Evolutionary conservation across 2,888 invertebrate species (phyloP).

Genomic region (Cheilosia pagana): DNA sequence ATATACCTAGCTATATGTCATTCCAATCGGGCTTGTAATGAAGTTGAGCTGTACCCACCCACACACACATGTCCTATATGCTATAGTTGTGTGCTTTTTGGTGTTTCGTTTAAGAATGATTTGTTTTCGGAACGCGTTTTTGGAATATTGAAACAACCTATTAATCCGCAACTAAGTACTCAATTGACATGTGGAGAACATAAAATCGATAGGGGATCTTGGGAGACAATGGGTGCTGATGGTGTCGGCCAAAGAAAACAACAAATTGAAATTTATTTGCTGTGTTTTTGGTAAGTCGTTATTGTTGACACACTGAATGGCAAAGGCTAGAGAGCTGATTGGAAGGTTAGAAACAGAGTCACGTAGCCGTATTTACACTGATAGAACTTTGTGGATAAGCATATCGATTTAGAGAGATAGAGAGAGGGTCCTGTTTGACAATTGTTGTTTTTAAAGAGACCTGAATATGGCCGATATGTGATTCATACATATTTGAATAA

Average conservation of each 20-base stretch:
- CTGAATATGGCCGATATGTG: conserved; percentile 43
- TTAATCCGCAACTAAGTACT: conserved; percentile 73
- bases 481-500: conserved; percentile 67
- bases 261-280: conserved; percentile 68
- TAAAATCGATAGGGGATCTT: conserved; percentile 71
- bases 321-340: conserved; percentile 43
- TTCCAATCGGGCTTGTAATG: conserved; percentile 62
- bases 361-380: conserved; percentile 68
- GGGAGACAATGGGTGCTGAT: not conserved
- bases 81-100: not conserved
- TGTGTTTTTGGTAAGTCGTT: conserved; percentile 41
- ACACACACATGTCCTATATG: not conserved
- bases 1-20: conserved; percentile 60
- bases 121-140: conserved; percentile 48
- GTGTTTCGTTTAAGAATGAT: conserved; percentile 43
- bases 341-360: conserved; percentile 57
- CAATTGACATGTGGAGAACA: conserved; percentile 73
- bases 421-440: conserved; percentile 39
- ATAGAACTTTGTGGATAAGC: conserved; percentile 36
- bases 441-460: conserved; percentile 57
- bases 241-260: conserved; percentile 15
- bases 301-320: conserved; percentile 49
- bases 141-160: conserved; percentile 72
- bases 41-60: conserved; percentile 47
- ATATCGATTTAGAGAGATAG: conserved; percentile 37